Conservation (phyloP, 2,888 invertebrate species). For the Colostygia pectinataria region DNA sequence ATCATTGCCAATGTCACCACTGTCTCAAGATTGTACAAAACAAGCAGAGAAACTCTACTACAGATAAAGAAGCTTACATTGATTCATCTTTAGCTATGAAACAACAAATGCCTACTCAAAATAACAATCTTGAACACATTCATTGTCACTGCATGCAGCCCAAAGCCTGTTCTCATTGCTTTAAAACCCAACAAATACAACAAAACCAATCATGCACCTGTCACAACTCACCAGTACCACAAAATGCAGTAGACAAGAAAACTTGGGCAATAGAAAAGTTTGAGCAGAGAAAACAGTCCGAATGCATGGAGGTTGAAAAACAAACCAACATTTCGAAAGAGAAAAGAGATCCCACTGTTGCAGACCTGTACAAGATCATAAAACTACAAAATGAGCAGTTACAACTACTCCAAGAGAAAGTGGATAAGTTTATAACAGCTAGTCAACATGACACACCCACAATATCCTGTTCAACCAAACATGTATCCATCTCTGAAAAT, state of each 20-base stretch:
- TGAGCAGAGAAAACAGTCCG: conserved; percentile 52
- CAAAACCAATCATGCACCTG: conserved; percentile 39
- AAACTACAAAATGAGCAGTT: conserved; percentile 87
- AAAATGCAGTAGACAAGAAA: conserved; percentile 65
- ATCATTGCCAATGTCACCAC: conserved; percentile 59
- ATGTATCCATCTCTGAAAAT: conserved; percentile 60
- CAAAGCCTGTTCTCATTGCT: conserved; percentile 37
- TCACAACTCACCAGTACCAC: conserved; percentile 29
- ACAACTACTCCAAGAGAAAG: conserved; percentile 84
- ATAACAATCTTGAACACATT: background rate
- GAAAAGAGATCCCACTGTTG: conserved; percentile 79
- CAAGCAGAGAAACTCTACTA: conserved; percentile 19
- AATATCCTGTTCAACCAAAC: conserved; percentile 56
- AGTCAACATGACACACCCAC: conserved; percentile 47
- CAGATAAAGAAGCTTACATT: conserved; percentile 9
- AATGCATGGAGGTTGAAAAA: conserved; percentile 57
- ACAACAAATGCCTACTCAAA: background rate
- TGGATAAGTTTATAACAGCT: conserved; percentile 78
- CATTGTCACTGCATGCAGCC: conserved; percentile 31
- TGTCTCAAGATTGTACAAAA: conserved; percentile 44
- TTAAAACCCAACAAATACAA: conserved; percentile 19
- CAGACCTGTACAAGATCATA: conserved; percentile 85
- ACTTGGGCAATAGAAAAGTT: conserved; percentile 65
- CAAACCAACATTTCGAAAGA: conserved; percentile 59
- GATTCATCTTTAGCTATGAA: background rate